phyloP scores from a whole-genome alignment of 2,888 invertebrate genomes.

The Acanthosepion esculentum region DNA sequence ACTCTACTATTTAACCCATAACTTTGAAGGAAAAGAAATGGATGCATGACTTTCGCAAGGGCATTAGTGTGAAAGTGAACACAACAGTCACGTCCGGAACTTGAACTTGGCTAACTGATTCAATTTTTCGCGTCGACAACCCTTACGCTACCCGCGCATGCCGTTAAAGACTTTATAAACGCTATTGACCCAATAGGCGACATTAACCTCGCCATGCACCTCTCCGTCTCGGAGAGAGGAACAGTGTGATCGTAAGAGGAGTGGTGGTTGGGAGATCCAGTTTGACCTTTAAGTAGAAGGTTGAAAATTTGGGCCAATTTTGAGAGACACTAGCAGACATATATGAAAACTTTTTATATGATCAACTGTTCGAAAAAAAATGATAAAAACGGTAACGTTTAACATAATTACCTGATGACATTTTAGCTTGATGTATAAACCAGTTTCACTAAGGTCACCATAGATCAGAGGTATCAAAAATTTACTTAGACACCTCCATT shows the following conservation, averaged over 20 bases:
- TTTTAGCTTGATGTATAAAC: background rate
- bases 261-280: background rate
- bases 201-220: too few relatives aligned
- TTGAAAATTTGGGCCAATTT: background rate
- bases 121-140: too few relatives aligned
- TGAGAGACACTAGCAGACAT: background rate
- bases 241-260: background rate
- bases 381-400: background rate
- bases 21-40: too few relatives aligned
- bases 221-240: background rate
- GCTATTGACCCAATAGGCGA: too few relatives aligned
- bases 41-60: too few relatives aligned
- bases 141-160: too few relatives aligned
- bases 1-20: too few relatives aligned
- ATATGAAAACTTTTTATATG: background rate
- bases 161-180: too few relatives aligned
- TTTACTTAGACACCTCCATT: background rate
- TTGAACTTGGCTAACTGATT: too few relatives aligned
- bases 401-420: background rate
- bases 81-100: too few relatives aligned
- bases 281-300: background rate
- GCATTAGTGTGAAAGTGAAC: too few relatives aligned
- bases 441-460: background rate
- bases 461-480: background rate
- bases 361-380: background rate